Evolutionary conservation across 2,797 vertebrate species (phyloP), one percentile per base, ranked within the genome.

Genomic region (Periparus ater): DNA sequence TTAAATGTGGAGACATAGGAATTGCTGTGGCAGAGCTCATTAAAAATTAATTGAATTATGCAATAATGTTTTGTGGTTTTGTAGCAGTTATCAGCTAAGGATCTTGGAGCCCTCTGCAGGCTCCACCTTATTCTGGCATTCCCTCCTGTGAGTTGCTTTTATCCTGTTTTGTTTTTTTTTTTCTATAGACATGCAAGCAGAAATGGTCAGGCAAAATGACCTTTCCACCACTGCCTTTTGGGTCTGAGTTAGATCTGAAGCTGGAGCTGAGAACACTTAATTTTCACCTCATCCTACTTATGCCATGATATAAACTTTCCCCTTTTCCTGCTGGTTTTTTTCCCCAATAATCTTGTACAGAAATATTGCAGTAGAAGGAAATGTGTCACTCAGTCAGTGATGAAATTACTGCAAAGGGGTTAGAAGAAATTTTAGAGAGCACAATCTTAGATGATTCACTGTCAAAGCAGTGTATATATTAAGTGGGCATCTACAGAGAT

Each of bases 101-200:
- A 94, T 78, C 93, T 88, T 86, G 80, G 93, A 95, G 93, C 74
- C 67, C 74, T 90, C 91, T 95, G 65, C 77, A 91, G 89, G 77
- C 27, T 85, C 29, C 61, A 61, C 50, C 34, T 89, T 76, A 90
- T 61, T 95, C 82, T 86, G 67, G 16, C 42, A 89, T 67, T 81
- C 18, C 6, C 25, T 57, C 63, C 60, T 71, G 5, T 44, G 48
- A 88, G 18, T 26, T 76, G 9, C 8, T 55, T 76, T 45, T 48
- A 38, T 88, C 68, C 30, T 85, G 20, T n/a, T 38, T 36, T n/a
- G 38, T 38, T 40, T 40, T 17, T 62, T 51, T 60, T 57, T 85
- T 85, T 45, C 63, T 91, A 17, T 26, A 77, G 48, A n/a, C 13
- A 54, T 50, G 58, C 63, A 80, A 84, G 58, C 38, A 71, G 63